Conservation (phyloP, 2,888 invertebrate genomes). For the Eugnorisma glareosa region DNA sequence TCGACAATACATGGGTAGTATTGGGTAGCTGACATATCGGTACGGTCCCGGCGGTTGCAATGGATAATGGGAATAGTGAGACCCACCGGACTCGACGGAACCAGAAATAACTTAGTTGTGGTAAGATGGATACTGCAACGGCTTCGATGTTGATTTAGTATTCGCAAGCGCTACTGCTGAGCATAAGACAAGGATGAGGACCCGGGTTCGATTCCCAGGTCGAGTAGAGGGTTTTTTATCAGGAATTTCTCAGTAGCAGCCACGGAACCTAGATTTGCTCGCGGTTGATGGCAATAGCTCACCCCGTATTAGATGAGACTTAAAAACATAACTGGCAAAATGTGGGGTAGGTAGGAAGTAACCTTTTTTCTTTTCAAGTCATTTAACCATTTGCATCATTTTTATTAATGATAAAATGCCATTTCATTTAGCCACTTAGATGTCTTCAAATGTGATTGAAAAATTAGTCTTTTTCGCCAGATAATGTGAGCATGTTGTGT, state of each 20-base stretch:
- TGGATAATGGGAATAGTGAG: too few relatives aligned
- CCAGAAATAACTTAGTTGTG: not conserved
- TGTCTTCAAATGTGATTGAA: not conserved
- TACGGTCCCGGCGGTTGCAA: conserved; percentile 11
- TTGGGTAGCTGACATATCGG: conserved; percentile 5
- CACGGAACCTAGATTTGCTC: not conserved
- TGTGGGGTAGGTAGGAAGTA: not conserved
- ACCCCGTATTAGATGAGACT: not conserved
- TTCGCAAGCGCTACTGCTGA: not conserved
- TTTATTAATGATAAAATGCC: not conserved
- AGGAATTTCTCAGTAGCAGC: not conserved
- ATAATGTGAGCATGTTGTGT: not conserved
- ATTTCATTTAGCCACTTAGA: not conserved
- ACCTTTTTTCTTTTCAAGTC: not conserved
- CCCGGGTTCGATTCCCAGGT: not conserved
- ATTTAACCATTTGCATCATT: not conserved
- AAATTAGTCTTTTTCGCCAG: not conserved
- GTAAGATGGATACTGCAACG: not conserved
- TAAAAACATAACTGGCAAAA: not conserved
- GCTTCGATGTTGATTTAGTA: not conserved
- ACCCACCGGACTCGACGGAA: too few relatives aligned
- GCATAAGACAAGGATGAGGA: not conserved
- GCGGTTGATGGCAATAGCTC: not conserved
- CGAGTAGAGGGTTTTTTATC: not conserved
- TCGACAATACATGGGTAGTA: conserved; percentile 19